Percentiles rank a stretch among this genome's conserved stretches.
phyloP scores from a whole-genome alignment of 2,113 vertebrate genomes.

The Myotis davidii region DNA sequence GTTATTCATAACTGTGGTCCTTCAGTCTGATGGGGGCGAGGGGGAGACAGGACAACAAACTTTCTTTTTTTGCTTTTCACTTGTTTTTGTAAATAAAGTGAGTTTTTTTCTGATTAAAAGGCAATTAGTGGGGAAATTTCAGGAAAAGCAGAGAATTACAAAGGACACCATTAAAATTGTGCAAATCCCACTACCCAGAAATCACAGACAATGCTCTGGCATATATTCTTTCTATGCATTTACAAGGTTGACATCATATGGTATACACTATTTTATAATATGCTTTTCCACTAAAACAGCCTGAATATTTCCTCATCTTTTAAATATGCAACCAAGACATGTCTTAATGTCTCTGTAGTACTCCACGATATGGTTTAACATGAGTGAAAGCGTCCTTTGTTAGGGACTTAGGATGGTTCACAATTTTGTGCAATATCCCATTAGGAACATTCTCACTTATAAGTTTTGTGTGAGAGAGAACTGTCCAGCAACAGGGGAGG shows the following conservation, averaged over 20 bases:
- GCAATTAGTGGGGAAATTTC: neutral
- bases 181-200: neutral
- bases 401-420: conserved; percentile 59
- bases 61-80: neutral
- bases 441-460: conserved; percentile 63
- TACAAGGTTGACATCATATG: neutral
- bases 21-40: conserved; percentile 38
- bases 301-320: conserved; percentile 23
- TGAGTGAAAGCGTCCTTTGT: conserved; percentile 46
- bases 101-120: neutral
- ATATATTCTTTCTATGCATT: conserved; percentile 30
- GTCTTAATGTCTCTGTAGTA: conserved; percentile 34
- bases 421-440: conserved; percentile 41
- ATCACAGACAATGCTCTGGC: neutral
- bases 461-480: conserved; percentile 46
- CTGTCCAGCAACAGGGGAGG: neutral
- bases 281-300: conserved; percentile 10
- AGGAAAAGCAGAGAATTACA: conserved; percentile 17
- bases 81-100: conserved; percentile 29
- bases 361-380: conserved; percentile 39
- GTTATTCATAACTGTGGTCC: neutral
- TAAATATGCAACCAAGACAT: conserved; percentile 36
- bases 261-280: conserved; percentile 8
- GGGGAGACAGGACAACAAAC: conserved; percentile 62
- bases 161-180: conserved; percentile 13